phyloP scores from a whole-genome alignment of 2,888 invertebrate species.

The Ischnura elegans region DNA sequence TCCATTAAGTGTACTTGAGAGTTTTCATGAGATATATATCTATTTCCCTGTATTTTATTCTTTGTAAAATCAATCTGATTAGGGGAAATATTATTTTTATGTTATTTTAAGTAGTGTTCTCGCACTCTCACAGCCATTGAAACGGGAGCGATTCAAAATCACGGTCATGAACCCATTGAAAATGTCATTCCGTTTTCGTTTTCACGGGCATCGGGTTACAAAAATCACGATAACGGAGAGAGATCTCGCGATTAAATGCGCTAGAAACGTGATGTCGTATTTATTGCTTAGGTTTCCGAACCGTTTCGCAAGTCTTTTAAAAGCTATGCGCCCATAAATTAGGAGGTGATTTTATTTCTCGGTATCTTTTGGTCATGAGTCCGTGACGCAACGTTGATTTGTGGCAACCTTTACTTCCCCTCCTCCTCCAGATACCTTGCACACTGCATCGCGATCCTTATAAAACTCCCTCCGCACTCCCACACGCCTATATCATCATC shows the following conservation, averaged over 20 bases:
- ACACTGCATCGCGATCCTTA: conserved; percentile 5
- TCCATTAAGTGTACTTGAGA: no score
- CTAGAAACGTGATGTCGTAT: conserved; percentile 10
- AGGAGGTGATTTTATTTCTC: conserved; percentile 35
- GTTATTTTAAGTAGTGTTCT: background rate
- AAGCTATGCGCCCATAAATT: conserved; percentile 40
- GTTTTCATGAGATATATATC: no score
- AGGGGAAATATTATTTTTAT: background rate
- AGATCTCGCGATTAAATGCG: background rate
- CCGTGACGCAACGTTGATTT: conserved; percentile 55
- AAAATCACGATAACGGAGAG: conserved; percentile 5
- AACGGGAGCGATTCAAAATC: background rate
- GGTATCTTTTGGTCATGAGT: conserved; percentile 18
- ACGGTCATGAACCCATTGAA: background rate
- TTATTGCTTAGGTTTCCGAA: conserved; percentile 10
- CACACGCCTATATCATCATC: background rate
- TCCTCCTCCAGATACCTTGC: background rate
- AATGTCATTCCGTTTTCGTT: conserved; percentile 14
- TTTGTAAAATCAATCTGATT: background rate
- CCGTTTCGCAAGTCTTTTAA: conserved; percentile 33
- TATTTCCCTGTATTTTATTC: no score
- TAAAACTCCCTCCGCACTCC: background rate
- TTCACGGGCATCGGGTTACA: conserved; percentile 30
- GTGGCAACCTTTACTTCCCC: background rate
- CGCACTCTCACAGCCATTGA: background rate